phyloP scores from a whole-genome alignment of 2,888 invertebrate species.

The Drosophila picticornis region DNA sequence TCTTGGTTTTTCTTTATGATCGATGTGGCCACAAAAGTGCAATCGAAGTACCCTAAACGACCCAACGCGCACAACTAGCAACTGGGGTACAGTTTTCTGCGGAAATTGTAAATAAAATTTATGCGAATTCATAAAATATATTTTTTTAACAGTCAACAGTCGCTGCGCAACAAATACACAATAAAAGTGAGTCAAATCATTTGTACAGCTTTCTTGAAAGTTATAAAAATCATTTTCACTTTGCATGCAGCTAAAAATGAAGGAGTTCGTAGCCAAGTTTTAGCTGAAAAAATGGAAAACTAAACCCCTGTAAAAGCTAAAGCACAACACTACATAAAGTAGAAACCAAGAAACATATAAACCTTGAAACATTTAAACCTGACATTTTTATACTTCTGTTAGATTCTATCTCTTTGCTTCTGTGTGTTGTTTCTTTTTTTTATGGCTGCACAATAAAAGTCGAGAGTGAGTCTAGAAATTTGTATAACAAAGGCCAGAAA shows the following conservation, averaged over 20 bases:
- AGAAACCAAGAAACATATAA: constrained; percentile 44
- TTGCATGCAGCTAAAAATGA: constrained; percentile 24
- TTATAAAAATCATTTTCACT: constrained; percentile 62
- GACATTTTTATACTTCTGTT: constrained; percentile 49
- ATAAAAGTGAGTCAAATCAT: constrained; percentile 54
- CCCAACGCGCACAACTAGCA: constrained; percentile 49
- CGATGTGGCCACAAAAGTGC: constrained; percentile 62
- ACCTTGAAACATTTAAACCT: constrained; percentile 58
- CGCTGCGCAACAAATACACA: constrained; percentile 40
- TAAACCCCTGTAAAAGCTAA: constrained; percentile 2
- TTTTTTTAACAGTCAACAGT: constrained; percentile 44
- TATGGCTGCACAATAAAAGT: constrained; percentile 55
- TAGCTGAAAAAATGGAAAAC: constrained; percentile 7
- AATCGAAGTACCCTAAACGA: constrained; percentile 37
- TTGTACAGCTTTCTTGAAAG: constrained; percentile 51
- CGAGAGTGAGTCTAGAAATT: constrained; percentile 20
- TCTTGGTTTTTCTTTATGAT: constrained; percentile 59
- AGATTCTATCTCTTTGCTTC: constrained; percentile 40
- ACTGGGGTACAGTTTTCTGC: constrained; percentile 50
- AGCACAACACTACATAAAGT: constrained; percentile 15
- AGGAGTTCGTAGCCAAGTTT: constrained; percentile 14
- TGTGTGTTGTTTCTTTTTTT: constrained; percentile 35
- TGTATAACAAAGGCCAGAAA: constrained; percentile 18
- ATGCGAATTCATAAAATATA: constrained; percentile 33
- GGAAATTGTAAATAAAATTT: constrained; percentile 37